A percentile compares a stretch with the other conserved stretches of the same genome.
These are phyloP conservation scores for Rhizomys pruinosus DNA, from an alignment of 2,113 vertebrate genomes.

Conservation along the genomic window DNA sequence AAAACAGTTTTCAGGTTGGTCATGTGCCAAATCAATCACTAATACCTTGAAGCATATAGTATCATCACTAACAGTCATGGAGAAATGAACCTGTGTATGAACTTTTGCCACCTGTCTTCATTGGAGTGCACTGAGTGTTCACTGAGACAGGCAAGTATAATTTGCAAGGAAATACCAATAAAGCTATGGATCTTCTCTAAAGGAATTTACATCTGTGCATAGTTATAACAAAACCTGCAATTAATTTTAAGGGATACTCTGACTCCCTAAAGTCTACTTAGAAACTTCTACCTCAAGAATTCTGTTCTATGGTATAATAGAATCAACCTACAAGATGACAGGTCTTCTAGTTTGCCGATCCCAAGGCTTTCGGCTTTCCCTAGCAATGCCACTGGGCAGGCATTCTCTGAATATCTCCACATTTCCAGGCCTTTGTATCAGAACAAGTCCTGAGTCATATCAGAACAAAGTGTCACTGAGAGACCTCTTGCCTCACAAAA, in stretches of 20 bases:
- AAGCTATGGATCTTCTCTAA: constrained; percentile 1
- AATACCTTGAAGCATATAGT: not conserved
- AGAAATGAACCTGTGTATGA: constrained; percentile 6
- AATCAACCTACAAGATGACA: constrained; percentile 18
- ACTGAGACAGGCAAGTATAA: not conserved
- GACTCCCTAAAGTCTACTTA: not conserved
- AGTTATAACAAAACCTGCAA: constrained; percentile 1
- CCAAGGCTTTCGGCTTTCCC: constrained; percentile 15
- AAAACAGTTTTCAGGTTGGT: constrained; percentile 29
- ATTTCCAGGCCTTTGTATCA: not conserved
- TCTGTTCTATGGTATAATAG: not conserved
- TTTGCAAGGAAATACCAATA: constrained; percentile 7
- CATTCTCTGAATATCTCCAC: constrained; percentile 28
- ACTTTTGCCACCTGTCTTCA: constrained; percentile 24
- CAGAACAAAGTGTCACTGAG: constrained; percentile 61
- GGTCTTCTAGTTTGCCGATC: not conserved
- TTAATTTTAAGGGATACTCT: constrained; percentile 42
- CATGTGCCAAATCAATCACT: not conserved
- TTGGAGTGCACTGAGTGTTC: not conserved
- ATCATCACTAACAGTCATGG: not conserved
- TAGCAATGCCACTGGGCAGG: not conserved
- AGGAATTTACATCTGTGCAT: constrained; percentile 15
- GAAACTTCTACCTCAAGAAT: not conserved
- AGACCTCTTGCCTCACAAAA: constrained; percentile 53
- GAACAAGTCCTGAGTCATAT: not conserved